A percentile compares a stretch with the other conserved stretches of the same genome.
Evolutionary conservation across 1,140 invertebrate genomes (phyloP).

Genomic region (Aphis craccivora): DNA sequence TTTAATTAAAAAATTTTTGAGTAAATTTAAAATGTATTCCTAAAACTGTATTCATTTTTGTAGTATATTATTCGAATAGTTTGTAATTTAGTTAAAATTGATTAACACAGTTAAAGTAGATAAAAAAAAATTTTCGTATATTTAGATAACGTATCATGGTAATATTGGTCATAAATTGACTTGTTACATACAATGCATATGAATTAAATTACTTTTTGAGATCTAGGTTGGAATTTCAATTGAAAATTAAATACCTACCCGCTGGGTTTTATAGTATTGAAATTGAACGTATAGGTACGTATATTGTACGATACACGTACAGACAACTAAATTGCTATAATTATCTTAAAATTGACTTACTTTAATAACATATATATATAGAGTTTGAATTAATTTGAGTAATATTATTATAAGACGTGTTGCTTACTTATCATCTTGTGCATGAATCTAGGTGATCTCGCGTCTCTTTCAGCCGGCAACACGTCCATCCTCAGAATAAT

Average conservation of each 20-base stretch:
- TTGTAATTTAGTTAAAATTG: background rate
- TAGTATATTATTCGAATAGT: background rate
- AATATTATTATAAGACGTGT: background rate
- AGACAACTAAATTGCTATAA: background rate
- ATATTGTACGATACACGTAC: background rate
- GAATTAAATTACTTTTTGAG: background rate
- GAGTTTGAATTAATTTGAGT: background rate
- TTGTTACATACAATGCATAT: background rate
- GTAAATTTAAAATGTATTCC: background rate
- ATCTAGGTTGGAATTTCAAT: background rate
- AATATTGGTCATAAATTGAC: background rate
- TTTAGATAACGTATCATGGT: background rate
- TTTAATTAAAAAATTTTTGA: background rate
- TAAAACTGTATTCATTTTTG: background rate
- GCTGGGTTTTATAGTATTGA: background rate
- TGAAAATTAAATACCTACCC: background rate
- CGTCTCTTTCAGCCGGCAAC: conserved; percentile 64
- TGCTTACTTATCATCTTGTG: conserved; percentile 42
- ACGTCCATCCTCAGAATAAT: conserved; percentile 77
- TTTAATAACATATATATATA: too few relatives aligned
- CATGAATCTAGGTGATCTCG: conserved; percentile 60
- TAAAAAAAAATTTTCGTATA: background rate
- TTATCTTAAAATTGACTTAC: background rate
- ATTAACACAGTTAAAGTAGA: background rate
- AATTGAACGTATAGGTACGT: background rate